Base-by-base conservation (phyloP, 2,113 vertebrate species). In the Gorilla gorilla region DNA sequence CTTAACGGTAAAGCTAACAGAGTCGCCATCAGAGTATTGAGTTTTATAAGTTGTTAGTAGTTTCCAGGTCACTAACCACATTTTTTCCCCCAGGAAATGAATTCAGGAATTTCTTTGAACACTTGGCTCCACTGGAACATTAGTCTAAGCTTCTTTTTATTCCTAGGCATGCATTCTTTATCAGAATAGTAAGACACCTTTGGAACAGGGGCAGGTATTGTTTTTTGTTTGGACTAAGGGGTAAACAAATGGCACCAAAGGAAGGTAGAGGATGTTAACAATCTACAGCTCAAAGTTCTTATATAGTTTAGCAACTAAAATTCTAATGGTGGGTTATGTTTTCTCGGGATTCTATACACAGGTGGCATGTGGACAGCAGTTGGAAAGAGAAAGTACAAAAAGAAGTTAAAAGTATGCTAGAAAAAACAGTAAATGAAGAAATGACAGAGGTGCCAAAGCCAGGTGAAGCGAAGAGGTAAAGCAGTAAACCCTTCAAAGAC, bases 31-130 rank as follows among this genome's bases (percentile, higher is more conserved):
- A 43, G 38, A 52, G 20, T 87, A 87, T 61, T 13, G 20, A 78
- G 40, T 82, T 89, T 32, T 52, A 50, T 35, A 82, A 50, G 43
- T 91, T 93, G 90, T 72, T 70, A 87, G 45, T 90, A 87, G 78
- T 89, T 87, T 95, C 80, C 84, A 78, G 84, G 70, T 96, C 89
- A 88, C 64, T 89, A 89, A 55, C 18, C n/a, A 92, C 50, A 78
- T 82, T 61, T 50, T 43, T 38, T 2, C 40, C 61, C 12, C 73
- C 1, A 32, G 78, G 79, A 94, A 97, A 78, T 43, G 2, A 93
- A 93, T 43, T 86, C 35, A 96, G 50, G 57, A 92, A 93, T 93
- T 86, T 76, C 87, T 96, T 90, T 94, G 89, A 97, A 93, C 17
- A 27, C 10, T 90, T 25, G 76, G 59, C 59, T 84, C 27, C 40